Evolutionary conservation across 1,140 invertebrate genomes (phyloP).

Genomic region (Diorhabda elongata): DNA sequence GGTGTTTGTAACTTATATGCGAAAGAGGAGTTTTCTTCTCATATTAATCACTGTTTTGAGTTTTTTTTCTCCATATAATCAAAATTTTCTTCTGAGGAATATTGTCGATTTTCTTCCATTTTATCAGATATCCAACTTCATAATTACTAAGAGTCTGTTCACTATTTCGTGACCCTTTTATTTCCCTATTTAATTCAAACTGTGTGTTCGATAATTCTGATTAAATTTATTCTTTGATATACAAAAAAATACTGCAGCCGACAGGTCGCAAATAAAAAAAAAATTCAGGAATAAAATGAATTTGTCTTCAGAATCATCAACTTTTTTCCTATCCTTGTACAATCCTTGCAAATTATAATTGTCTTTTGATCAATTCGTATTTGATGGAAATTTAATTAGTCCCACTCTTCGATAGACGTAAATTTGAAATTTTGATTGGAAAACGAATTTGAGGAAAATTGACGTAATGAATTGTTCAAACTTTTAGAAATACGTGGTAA

Average conservation of each 20-base stretch:
- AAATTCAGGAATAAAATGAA: neutral
- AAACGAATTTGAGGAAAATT: neutral
- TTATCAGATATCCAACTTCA: too few species aligned
- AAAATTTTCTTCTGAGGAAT: too few species aligned
- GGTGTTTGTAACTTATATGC: too few species aligned
- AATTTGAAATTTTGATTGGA: constrained; percentile 3
- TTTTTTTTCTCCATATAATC: too few species aligned
- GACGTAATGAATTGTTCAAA: neutral
- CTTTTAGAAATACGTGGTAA: neutral
- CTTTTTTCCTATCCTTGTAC: neutral
- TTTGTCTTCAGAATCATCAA: neutral
- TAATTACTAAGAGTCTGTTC: too few species aligned
- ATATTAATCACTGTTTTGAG: too few species aligned
- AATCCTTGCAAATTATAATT: neutral
- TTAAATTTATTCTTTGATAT: neutral
- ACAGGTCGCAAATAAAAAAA: neutral
- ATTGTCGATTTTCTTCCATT: too few species aligned
- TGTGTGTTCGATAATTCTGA: neutral
- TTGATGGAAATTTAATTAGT: constrained; percentile 3
- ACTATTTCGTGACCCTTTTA: too few species aligned
- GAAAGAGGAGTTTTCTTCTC: too few species aligned
- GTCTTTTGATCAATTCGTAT: neutral
- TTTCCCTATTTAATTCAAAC: too few species aligned
- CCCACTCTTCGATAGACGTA: neutral
- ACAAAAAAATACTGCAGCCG: neutral